phyloP scores from a whole-genome alignment of 2,888 invertebrate species.

The Patella ulyssiponensis region DNA sequence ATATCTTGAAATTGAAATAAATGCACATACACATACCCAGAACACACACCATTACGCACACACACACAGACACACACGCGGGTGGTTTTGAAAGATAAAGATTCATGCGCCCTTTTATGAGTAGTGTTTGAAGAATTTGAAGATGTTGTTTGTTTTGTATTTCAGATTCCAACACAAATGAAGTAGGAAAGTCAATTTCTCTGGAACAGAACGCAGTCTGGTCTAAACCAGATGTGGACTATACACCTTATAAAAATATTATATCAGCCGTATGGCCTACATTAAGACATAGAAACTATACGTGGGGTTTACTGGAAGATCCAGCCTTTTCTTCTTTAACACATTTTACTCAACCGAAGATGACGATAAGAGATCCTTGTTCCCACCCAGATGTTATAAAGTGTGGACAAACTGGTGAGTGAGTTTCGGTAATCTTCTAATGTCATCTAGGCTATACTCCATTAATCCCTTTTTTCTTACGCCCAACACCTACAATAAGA shows the following conservation, averaged over 20 bases:
- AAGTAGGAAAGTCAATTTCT: constrained; percentile 19
- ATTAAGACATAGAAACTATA: constrained; percentile 30
- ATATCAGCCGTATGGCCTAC: constrained; percentile 39
- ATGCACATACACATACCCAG: too few relatives aligned
- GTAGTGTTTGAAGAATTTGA: too few relatives aligned
- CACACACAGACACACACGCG: too few relatives aligned
- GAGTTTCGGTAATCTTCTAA: neutral
- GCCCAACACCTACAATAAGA: too few relatives aligned
- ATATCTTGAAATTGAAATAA: too few relatives aligned
- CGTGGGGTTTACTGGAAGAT: constrained; percentile 30
- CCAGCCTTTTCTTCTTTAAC: neutral
- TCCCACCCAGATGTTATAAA: neutral
- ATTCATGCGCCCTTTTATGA: too few relatives aligned
- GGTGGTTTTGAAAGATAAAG: too few relatives aligned
- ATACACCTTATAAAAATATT: constrained; percentile 37
- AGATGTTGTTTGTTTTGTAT: neutral
- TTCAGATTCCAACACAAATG: neutral
- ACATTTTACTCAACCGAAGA: neutral
- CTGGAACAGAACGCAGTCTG: constrained; percentile 28
- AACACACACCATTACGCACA: too few relatives aligned
- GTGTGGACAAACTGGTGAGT: constrained; percentile 24
- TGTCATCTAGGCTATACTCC: neutral
- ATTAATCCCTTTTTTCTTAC: too few relatives aligned
- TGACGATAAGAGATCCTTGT: constrained; percentile 18
- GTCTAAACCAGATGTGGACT: constrained; percentile 29